Evolutionary conservation across 2,888 invertebrate species (phyloP).

Genomic region (Himalopsyche japonica): DNA sequence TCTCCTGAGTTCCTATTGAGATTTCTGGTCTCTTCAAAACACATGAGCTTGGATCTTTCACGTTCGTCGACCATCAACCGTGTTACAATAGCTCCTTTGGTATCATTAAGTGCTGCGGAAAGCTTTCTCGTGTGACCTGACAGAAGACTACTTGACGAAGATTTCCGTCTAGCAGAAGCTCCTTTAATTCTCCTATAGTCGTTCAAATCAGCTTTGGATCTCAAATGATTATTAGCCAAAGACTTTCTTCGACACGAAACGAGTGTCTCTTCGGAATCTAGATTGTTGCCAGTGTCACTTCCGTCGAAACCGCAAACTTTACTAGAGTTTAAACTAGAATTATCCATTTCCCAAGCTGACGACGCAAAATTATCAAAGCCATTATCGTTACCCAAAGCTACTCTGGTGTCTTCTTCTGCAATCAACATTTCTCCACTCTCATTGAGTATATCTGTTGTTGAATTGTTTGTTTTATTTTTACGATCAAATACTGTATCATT

Average conservation of each 20-base stretch:
- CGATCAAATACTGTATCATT: background rate
- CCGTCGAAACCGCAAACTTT: background rate
- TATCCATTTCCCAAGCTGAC: background rate
- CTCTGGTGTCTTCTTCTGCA: background rate
- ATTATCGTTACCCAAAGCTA: background rate
- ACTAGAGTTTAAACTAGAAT: background rate
- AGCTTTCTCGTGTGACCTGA: constrained; percentile 27
- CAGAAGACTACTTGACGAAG: constrained; percentile 11
- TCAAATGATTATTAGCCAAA: constrained; percentile 7
- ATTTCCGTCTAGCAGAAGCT: constrained; percentile 10
- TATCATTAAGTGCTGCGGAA: constrained; percentile 10
- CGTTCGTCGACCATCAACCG: constrained; percentile 36
- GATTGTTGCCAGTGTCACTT: background rate
- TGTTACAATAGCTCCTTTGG: constrained; percentile 12
- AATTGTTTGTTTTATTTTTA: background rate
- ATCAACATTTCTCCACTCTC: background rate
- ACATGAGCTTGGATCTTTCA: constrained; percentile 28
- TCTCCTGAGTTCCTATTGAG: background rate
- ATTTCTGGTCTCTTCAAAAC: constrained; percentile 6
- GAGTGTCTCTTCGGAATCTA: background rate
- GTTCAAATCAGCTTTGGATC: background rate
- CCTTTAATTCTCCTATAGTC: background rate
- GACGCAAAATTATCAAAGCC: constrained; percentile 1
- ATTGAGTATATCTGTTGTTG: background rate
- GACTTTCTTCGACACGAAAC: constrained; percentile 15